Evolutionary conservation across 1,140 invertebrate species (phyloP), one percentile per base, ranked within the genome.

Genomic region (Trinorchestia longiramus): DNA sequence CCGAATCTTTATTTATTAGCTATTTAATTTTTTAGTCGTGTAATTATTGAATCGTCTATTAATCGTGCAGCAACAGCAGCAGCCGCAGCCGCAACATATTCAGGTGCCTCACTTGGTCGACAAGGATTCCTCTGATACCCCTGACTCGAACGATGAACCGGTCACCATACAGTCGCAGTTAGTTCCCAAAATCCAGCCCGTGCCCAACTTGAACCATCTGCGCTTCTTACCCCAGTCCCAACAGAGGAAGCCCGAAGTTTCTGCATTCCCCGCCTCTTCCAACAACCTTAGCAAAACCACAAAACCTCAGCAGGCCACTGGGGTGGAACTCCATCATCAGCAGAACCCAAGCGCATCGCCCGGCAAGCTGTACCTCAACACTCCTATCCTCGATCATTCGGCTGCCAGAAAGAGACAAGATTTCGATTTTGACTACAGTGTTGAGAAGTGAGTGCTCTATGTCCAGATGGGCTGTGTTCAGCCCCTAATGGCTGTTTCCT

Each of bases 361-460:
- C 41, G 87, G 90, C 40, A 96, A 96, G 87, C 95, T 57, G 45
- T 96, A 96, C 40, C 96, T 98, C 97, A 98, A 98, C 96, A 98
- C 98, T 96, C 98, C 98, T 87, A 98, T 98, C 96, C 97, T 98
- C 95, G 98, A 98, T 97, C 98, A 98, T 96, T 98, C 97, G 96
- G 98, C 98, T 91, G 97, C 98, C 90, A 97, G 98, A 95, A 98
- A 98, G 97, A 97, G 98, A 96, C 98, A 98, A 95, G 98, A 98
- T 96, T 97, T 97, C 90, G 97, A 97, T 96, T 97, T 97, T 96
- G 98, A 98, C 96, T 98, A 97, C 97, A 97, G 97, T 95, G 98
- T 98, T 97, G 98, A 98, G 97, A 98, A 97, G 98, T 97, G 97
- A 96, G 97, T 97, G 28, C 95, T 28, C 19, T 19, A 28, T 77